A percentile compares a stretch with the other conserved stretches of the same genome.
phyloP scores from a whole-genome alignment of 2,113 vertebrate genomes.

The Takifugu flavidus region DNA sequence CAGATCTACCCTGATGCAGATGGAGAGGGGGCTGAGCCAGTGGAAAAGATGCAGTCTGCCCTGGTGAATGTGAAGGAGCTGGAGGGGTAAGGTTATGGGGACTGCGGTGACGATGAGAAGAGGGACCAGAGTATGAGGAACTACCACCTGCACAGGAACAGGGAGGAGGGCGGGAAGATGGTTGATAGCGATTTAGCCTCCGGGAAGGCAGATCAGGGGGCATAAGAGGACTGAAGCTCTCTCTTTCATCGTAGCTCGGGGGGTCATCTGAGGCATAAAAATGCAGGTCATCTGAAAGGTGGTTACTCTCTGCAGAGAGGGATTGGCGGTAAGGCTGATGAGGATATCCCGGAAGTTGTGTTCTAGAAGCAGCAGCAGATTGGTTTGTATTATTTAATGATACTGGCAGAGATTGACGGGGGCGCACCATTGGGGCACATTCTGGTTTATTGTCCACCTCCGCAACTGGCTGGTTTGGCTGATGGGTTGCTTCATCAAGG shows the following conservation, averaged over 20 bases:
- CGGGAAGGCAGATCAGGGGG: constrained; percentile 64
- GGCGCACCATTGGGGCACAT: constrained; percentile 23
- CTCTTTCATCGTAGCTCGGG: constrained; percentile 78
- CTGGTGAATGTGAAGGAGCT: constrained; percentile 56
- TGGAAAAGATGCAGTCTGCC: constrained; percentile 52
- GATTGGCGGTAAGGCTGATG: constrained; percentile 40
- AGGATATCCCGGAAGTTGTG: constrained; percentile 50
- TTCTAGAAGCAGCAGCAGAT: constrained; percentile 34
- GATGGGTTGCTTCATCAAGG: constrained; percentile 12
- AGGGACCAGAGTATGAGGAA: constrained; percentile 52
- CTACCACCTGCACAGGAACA: constrained; percentile 67
- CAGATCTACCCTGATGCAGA: constrained; percentile 64
- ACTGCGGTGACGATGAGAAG: constrained; percentile 59
- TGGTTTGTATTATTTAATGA: constrained; percentile 49
- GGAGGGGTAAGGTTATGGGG: constrained; percentile 67
- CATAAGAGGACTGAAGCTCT: constrained; percentile 75
- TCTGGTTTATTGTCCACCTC: constrained; percentile 45
- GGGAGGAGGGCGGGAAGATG: constrained; percentile 56
- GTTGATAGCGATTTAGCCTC: constrained; percentile 61
- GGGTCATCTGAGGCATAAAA: constrained; percentile 77
- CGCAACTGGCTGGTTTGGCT: constrained; percentile 38
- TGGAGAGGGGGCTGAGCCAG: constrained; percentile 54
- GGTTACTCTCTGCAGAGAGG: constrained; percentile 42
- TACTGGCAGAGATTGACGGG: constrained; percentile 27
- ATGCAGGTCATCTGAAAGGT: constrained; percentile 44